Evolutionary conservation across 2,888 invertebrate genomes (phyloP).

Genomic region (Diploptera punctata): DNA sequence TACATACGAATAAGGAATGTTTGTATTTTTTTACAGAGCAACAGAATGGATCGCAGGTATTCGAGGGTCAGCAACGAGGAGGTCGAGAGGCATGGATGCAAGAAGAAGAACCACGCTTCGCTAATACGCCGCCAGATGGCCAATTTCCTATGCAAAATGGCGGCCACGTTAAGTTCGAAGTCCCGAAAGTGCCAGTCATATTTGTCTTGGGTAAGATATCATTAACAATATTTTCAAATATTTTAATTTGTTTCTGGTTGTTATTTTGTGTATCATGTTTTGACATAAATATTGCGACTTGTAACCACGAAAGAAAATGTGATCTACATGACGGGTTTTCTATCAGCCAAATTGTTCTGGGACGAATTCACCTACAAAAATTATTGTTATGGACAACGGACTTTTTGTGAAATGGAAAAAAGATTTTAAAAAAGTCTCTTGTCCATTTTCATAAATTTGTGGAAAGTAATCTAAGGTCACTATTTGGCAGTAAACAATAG

Average conservation of each 20-base stretch:
- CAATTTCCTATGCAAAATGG: conserved; percentile 78
- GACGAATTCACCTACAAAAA: no score
- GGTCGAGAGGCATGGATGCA: conserved; percentile 53
- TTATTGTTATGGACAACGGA: no score
- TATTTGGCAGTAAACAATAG: no score
- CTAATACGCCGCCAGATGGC: conserved; percentile 70
- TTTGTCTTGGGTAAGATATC: conserved; percentile 76
- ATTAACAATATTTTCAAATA: no score
- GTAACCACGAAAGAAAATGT: neutral
- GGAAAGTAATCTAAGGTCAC: no score
- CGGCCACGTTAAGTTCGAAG: conserved; percentile 83
- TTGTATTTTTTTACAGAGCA: conserved; percentile 60
- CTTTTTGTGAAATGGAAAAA: no score
- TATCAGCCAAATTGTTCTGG: no score
- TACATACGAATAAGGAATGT: no score
- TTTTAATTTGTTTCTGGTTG: conserved; percentile 83
- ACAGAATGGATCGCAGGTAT: conserved; percentile 75
- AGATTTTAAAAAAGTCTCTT: no score
- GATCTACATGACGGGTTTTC: no score
- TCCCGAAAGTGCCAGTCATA: conserved; percentile 86
- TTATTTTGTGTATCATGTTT: neutral
- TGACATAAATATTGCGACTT: neutral
- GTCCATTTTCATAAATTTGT: no score
- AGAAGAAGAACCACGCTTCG: conserved; percentile 59
- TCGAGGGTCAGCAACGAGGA: conserved; percentile 50